Conservation (phyloP, 2,888 invertebrate species). For the Nephrotoma flavescens region DNA sequence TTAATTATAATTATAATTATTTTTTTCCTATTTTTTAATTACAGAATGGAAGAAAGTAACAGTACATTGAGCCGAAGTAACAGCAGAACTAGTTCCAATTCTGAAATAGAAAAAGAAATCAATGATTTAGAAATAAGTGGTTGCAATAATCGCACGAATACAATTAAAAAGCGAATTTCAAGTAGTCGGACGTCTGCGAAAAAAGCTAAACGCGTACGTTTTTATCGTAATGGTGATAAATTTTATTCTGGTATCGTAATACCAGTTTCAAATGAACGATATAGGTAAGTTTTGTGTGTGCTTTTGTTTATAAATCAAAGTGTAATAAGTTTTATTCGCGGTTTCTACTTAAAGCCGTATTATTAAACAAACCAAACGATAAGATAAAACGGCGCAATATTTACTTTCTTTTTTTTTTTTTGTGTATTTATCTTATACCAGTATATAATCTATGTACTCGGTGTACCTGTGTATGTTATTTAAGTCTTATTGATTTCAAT, state of each 20-base stretch:
- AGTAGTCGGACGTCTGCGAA: constrained; percentile 45
- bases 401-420: not conserved
- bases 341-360: not conserved
- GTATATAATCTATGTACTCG: too few species aligned
- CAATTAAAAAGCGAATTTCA: constrained; percentile 19
- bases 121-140: constrained; percentile 36
- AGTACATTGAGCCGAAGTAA: constrained; percentile 37
- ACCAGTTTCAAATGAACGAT: constrained; percentile 82
- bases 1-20: not conserved
- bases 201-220: constrained; percentile 79
- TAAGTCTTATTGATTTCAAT: not conserved
- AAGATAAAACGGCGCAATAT: not conserved
- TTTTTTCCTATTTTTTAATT: not conserved
- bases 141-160: constrained; percentile 12
- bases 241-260: constrained; percentile 85
- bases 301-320: not conserved
- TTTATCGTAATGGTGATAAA: constrained; percentile 89
- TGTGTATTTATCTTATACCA: too few species aligned
- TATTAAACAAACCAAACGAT: not conserved
- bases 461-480: not conserved
- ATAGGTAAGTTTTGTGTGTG: constrained; percentile 37
- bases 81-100: constrained; percentile 46
- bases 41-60: constrained; percentile 1
- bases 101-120: constrained; percentile 46
- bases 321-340: not conserved